Percentiles rank a stretch among this genome's conserved stretches.
Evolutionary conservation across 1,140 invertebrate species (phyloP).

Genomic region (Protaetia brevitarsis): DNA sequence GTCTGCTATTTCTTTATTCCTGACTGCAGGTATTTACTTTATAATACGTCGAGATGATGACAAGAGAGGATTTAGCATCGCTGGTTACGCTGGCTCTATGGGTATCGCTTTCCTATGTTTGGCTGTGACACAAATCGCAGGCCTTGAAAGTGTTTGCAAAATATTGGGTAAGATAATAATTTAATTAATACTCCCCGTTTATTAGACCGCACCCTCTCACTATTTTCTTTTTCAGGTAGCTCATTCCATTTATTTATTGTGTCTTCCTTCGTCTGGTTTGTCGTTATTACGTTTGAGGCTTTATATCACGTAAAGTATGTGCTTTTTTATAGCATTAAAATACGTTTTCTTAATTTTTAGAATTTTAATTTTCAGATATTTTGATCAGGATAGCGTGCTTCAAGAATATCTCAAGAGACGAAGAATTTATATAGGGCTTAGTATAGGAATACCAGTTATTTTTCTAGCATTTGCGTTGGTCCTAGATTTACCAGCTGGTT

Average conservation of each 20-base stretch:
- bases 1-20: background rate
- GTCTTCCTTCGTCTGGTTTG: background rate
- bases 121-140: background rate
- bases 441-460: background rate
- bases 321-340: background rate
- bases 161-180: conserved; percentile 1
- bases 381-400: background rate
- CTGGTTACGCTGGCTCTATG: conserved; percentile 10
- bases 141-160: background rate
- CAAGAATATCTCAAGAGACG: background rate
- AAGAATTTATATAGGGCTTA: background rate
- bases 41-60: background rate
- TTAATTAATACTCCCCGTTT: no score
- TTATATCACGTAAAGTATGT: conserved; percentile 15
- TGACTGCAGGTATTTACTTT: background rate
- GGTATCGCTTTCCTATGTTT: background rate
- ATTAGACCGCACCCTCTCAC: no score
- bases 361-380: background rate
- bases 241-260: conserved; percentile 10
- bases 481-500: background rate
- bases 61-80: background rate
- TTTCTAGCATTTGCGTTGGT: background rate
- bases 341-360: background rate
- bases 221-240: background rate
- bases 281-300: background rate